A percentile compares a stretch with the other conserved stretches of the same genome.
Evolutionary conservation across 2,797 vertebrate species (phyloP).

Genomic region (Graptemys geographica): DNA sequence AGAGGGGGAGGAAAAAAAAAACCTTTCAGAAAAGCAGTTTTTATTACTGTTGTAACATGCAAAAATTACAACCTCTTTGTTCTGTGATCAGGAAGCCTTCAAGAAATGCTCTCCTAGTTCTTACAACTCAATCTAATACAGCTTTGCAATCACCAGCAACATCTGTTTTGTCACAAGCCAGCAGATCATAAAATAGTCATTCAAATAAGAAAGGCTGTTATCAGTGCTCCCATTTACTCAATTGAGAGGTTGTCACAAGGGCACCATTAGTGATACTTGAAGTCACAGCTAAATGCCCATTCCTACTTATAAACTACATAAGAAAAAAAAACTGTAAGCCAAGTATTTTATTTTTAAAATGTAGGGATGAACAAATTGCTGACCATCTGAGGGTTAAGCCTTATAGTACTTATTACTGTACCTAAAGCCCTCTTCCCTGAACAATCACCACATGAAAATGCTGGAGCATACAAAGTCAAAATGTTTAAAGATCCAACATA

Average conservation of each 20-base stretch:
- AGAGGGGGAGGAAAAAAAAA: conserved; percentile 26
- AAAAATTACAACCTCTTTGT: neutral
- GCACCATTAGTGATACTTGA: neutral
- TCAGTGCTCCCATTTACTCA: neutral
- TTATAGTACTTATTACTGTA: fast-evolving
- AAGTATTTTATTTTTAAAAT: neutral
- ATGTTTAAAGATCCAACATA: neutral
- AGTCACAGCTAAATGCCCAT: neutral
- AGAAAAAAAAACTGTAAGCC: neutral
- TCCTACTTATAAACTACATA: neutral
- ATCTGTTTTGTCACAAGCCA: neutral
- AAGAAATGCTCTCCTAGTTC: fast-evolving
- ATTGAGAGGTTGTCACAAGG: neutral
- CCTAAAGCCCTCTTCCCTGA: neutral
- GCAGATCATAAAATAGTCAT: neutral
- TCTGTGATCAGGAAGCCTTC: neutral
- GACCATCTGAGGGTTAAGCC: neutral
- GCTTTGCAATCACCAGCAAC: neutral
- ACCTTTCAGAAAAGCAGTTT: conserved; percentile 17
- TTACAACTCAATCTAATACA: fast-evolving
- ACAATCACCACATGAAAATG: neutral
- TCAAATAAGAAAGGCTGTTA: neutral
- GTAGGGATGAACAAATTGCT: neutral
- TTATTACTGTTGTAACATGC: neutral
- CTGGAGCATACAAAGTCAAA: neutral